These are phyloP conservation scores for Drosophila auraria DNA, from an alignment of 1,140 invertebrate genomes.

Conservation along the genomic window DNA sequence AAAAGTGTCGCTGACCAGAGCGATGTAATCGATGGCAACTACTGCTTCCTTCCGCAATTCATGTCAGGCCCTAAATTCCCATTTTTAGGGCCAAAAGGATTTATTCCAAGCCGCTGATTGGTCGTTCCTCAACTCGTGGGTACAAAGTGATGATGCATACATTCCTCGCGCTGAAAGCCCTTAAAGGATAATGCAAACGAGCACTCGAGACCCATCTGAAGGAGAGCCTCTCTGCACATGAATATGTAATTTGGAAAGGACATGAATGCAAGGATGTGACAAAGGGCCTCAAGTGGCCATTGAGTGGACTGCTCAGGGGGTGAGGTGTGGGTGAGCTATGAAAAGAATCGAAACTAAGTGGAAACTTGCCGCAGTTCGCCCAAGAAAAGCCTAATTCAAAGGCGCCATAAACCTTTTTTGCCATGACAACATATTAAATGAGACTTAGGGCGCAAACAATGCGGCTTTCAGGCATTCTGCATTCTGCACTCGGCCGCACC, in stretches of 20 bases:
- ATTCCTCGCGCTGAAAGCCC: slow-evolving; percentile 16
- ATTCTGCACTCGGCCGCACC: not conserved
- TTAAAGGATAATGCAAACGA: slow-evolving; percentile 59
- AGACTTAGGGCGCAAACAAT: slow-evolving; percentile 54
- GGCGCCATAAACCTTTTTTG: slow-evolving; percentile 55
- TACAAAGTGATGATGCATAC: not conserved
- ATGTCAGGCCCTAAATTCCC: slow-evolving; percentile 21
- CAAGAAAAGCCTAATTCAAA: slow-evolving; percentile 49
- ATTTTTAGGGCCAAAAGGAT: slow-evolving; percentile 40
- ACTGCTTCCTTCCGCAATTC: slow-evolving; percentile 49
- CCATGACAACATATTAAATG: slow-evolving; percentile 66
- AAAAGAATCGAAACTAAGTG: slow-evolving; percentile 53
- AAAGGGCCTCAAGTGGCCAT: slow-evolving; percentile 48
- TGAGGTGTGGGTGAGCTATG: slow-evolving; percentile 4
- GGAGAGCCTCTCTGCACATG: slow-evolving; percentile 47
- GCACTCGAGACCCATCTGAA: slow-evolving; percentile 50
- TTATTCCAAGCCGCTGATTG: slow-evolving; percentile 16
- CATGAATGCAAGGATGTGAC: slow-evolving; percentile 46
- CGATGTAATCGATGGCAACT: slow-evolving; percentile 35
- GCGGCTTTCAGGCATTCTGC: slow-evolving; percentile 34
- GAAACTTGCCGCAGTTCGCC: slow-evolving; percentile 35
- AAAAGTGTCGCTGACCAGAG: slow-evolving; percentile 42
- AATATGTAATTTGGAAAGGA: slow-evolving; percentile 49
- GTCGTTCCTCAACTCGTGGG: not conserved
- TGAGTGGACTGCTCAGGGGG: not conserved